A percentile compares a stretch with the other conserved stretches of the same genome.
phyloP scores from a whole-genome alignment of 2,888 invertebrate genomes.

The Malacosoma neustria region DNA sequence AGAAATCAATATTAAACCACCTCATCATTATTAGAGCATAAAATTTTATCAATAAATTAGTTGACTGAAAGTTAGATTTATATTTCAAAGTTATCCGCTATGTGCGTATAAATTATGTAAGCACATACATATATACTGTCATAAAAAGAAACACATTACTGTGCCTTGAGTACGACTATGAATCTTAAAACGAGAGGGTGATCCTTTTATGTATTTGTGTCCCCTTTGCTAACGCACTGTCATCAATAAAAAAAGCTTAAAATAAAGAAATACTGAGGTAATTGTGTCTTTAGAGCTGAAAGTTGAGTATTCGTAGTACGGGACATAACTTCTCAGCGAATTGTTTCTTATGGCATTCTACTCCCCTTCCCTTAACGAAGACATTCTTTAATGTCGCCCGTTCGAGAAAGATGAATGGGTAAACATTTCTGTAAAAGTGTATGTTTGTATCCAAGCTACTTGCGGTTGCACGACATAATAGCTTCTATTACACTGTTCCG shows the following conservation, averaged over 20 bases:
- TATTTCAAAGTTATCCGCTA: too few species aligned
- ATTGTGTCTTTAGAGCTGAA: constrained; percentile 24
- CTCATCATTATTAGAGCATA: too few species aligned
- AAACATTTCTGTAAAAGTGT: constrained; percentile 66
- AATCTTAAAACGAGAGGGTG: constrained; percentile 7
- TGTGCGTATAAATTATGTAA: too few species aligned
- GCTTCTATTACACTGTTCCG: constrained; percentile 48
- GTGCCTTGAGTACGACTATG: background rate
- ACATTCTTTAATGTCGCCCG: constrained; percentile 70
- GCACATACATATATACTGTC: background rate
- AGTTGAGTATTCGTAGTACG: constrained; percentile 17
- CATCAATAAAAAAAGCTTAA: constrained; percentile 50
- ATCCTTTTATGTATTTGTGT: constrained; percentile 28
- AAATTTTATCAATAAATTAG: too few species aligned
- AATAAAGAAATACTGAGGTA: constrained; percentile 28
- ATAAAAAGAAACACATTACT: background rate
- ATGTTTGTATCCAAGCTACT: constrained; percentile 65
- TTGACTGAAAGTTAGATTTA: too few species aligned
- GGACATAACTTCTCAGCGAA: constrained; percentile 23
- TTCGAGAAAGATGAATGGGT: constrained; percentile 70
- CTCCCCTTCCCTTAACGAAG: constrained; percentile 63
- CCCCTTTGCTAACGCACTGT: constrained; percentile 41
- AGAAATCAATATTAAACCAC: too few species aligned
- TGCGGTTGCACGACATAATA: constrained; percentile 63
- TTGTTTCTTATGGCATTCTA: constrained; percentile 45